A percentile compares a stretch with the other conserved stretches of the same genome.
These are phyloP conservation scores for Stratiomys singularior DNA, from an alignment of 2,888 invertebrate species.

Conservation along the genomic window DNA sequence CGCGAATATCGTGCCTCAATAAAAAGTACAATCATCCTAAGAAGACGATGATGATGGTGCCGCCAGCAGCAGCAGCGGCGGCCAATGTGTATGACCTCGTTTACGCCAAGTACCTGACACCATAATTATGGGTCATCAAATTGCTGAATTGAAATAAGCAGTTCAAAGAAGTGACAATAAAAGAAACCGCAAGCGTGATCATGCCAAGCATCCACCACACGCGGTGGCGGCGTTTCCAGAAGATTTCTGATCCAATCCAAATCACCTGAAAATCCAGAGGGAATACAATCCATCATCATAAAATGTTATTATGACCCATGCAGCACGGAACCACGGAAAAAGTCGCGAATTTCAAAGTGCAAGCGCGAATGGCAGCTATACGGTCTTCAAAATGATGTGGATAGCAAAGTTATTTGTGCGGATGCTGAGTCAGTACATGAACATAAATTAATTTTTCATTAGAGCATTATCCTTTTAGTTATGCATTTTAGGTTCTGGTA, in stretches of 20 bases:
- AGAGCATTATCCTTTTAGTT: too few relatives aligned
- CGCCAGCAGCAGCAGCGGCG: too few relatives aligned
- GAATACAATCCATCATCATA: slow-evolving; percentile 42
- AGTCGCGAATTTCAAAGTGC: slow-evolving; percentile 10
- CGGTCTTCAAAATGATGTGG: neutral
- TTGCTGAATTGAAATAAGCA: slow-evolving; percentile 25
- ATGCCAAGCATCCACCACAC: neutral
- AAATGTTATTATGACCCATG: slow-evolving; percentile 33
- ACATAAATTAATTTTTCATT: too few relatives aligned
- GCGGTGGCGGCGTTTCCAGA: neutral
- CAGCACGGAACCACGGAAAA: slow-evolving; percentile 21
- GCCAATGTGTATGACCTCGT: slow-evolving; percentile 32
- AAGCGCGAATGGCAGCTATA: neutral
- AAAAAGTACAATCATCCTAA: neutral
- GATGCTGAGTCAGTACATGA: neutral
- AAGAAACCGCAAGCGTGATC: slow-evolving; percentile 15
- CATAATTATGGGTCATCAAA: slow-evolving; percentile 42
- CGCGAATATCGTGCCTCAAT: neutral
- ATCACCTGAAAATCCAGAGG: slow-evolving; percentile 10
- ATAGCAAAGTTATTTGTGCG: too few relatives aligned
- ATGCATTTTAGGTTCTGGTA: too few relatives aligned
- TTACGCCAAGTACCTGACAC: slow-evolving; percentile 43
- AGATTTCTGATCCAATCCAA: slow-evolving; percentile 29
- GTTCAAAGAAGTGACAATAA: slow-evolving; percentile 22
- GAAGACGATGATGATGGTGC: neutral